Percentiles rank a stretch among this genome's conserved stretches.
phyloP scores from a whole-genome alignment of 2,797 vertebrate genomes.

The Halcyon leucocephala region DNA sequence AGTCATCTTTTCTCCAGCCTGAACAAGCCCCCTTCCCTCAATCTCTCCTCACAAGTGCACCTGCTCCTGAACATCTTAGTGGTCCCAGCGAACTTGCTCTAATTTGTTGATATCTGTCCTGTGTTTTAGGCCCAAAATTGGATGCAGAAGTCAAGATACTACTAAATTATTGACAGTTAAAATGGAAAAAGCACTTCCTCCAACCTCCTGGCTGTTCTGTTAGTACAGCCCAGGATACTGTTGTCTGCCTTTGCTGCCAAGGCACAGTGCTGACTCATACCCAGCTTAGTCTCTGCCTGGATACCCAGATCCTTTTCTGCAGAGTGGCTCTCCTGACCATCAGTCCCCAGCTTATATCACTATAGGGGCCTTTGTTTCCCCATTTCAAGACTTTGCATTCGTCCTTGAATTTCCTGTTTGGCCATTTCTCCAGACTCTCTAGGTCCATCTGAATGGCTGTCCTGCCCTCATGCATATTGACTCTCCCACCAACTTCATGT shows the following conservation, averaged over 20 bases:
- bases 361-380: background rate
- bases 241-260: background rate
- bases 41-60: background rate
- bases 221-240: background rate
- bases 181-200: background rate
- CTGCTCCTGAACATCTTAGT: background rate
- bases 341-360: background rate
- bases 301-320: background rate
- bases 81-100: background rate
- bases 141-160: background rate
- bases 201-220: background rate
- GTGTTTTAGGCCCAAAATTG: background rate
- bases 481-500: background rate
- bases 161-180: background rate
- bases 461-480: background rate
- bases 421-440: background rate
- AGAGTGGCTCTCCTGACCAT: background rate
- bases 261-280: background rate
- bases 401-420: background rate
- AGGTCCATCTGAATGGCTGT: background rate
- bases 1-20: background rate
- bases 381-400: background rate
- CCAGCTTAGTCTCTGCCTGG: background rate
- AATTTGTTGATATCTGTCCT: background rate
- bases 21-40: background rate